A percentile compares a stretch with the other conserved stretches of the same genome.
Evolutionary conservation across 2,113 vertebrate genomes (phyloP).

Genomic region (Hypocryptadius cinnamomeus): DNA sequence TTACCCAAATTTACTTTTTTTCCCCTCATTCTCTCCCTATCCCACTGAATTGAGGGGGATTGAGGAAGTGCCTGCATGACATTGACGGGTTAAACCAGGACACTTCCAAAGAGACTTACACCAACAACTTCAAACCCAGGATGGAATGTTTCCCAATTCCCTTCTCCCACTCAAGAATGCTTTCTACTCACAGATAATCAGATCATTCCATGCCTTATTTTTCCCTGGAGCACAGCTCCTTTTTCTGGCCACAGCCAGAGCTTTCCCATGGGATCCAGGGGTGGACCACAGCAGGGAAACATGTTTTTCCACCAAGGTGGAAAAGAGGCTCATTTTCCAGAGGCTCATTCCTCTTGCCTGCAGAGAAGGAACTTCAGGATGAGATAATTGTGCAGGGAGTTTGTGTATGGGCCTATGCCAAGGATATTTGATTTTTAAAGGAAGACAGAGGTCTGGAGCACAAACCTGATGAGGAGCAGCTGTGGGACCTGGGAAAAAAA

Average conservation of each 20-base stretch:
- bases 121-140: neutral
- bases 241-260: neutral
- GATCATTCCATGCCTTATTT: neutral
- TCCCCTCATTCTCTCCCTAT: neutral
- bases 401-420: neutral
- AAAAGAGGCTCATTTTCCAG: neutral
- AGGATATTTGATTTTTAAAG: neutral
- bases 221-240: neutral
- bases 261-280: neutral
- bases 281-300: neutral
- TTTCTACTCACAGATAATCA: neutral
- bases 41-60: neutral
- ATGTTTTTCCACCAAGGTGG: neutral
- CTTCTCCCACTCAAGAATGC: neutral
- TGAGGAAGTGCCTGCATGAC: neutral
- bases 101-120: neutral
- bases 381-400: neutral
- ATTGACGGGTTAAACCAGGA: rapidly evolving
- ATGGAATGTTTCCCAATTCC: neutral
- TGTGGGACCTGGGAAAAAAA: neutral
- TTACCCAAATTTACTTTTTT: no score
- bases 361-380: neutral
- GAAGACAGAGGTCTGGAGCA: neutral
- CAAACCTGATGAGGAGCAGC: neutral
- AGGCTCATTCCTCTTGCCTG: neutral